phyloP scores from a whole-genome alignment of 2,888 invertebrate species.

The Ophonus ardosiacus region DNA sequence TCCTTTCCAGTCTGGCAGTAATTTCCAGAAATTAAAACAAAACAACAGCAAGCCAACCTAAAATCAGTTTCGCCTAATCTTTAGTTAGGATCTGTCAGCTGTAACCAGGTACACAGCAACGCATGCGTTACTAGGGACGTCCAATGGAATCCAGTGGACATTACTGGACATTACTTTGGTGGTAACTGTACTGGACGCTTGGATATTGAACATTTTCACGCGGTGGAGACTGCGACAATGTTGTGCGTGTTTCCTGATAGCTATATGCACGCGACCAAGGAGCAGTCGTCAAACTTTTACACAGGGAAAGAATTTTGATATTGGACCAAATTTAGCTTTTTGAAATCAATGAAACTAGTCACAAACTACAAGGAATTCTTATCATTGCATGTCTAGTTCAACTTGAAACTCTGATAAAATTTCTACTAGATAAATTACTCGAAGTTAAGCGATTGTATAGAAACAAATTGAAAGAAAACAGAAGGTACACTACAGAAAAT shows the following conservation, averaged over 20 bases:
- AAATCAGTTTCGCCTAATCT: constrained; percentile 45
- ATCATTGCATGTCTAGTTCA: too few species aligned
- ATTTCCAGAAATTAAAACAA: constrained; percentile 49
- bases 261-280: constrained; percentile 18
- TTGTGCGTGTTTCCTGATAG: constrained; percentile 56
- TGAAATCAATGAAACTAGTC: too few species aligned
- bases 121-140: not conserved
- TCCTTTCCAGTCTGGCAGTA: not conserved
- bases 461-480: too few species aligned
- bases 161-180: not conserved
- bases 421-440: too few species aligned
- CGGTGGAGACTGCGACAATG: constrained; percentile 60
- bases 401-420: too few species aligned
- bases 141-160: not conserved
- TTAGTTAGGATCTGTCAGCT: constrained; percentile 32
- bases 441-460: too few species aligned
- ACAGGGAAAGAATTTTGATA: not conserved
- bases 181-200: constrained; percentile 24
- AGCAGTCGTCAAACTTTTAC: not conserved
- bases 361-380: too few species aligned
- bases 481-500: too few species aligned
- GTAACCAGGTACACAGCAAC: not conserved
- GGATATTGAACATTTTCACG: constrained; percentile 60
- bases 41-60: constrained; percentile 38
- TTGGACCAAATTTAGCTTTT: too few species aligned